Base-by-base conservation (phyloP, 2,113 vertebrate genomes). In the Corythornis madagascariensis region DNA sequence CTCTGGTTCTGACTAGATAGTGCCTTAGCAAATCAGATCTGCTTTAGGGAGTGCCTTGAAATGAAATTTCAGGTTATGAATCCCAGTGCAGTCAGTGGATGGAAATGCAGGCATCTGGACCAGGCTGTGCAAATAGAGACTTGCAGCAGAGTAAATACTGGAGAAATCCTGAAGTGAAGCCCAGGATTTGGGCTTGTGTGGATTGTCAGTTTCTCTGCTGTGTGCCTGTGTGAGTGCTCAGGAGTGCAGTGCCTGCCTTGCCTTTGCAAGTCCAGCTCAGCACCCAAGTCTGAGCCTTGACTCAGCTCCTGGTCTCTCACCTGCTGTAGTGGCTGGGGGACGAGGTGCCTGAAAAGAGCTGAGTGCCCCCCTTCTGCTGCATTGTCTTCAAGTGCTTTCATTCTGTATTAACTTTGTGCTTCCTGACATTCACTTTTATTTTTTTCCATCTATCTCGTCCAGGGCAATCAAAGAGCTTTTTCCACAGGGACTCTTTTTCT, bases 401-500 rank as follows among this genome's bases (percentile, higher is more conserved):
- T 82, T 84, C 53, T 47, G 2, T 59, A 47, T 66, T 79, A 85
- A 76, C 42, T 86, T 84, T 28, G 56, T 71, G 56, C 28, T 89
- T 91, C 64, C 35, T 89, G 53, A 72, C 33, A 45, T 69, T 71
- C 33, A 6, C 11, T 5, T 1, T 17, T 42, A 31, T 75, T 80
- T 89, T 81, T 31, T 3, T 38, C 38, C 38, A 50, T 24, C 47
- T 61, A 66, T 83, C 35, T 88, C 1, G 6, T 93, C 67, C 50
- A 35, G 80, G 60, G 79, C 43, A 50, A 67, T 83, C 78, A 56
- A 87, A 84, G 77, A 86, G 31, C 25, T 67, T 85, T 85, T 83
- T 80, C 67, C 61, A 55, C 48, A 60, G 71, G 38, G 70, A 16
- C 24, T 16, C 16, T 87, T 90, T 77, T 55, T 50, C 71, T 73